Percentiles rank a stretch among this genome's conserved stretches.
These are phyloP conservation scores for Neogobius melanostomus DNA, from an alignment of 2,113 vertebrate species.

Conservation along the genomic window DNA sequence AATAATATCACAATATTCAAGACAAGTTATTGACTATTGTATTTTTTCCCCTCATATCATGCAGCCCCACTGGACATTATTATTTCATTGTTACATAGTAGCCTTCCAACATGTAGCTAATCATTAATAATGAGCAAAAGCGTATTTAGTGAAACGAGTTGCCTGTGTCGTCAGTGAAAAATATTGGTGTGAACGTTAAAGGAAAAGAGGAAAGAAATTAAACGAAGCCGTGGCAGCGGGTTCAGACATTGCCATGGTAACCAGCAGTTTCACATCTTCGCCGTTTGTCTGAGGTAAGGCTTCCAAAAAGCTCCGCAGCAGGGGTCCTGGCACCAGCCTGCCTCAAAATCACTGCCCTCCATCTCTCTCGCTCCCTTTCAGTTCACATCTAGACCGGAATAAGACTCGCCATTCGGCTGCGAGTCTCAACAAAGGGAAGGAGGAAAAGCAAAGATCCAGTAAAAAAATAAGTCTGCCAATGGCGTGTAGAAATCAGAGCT, in stretches of 20 bases:
- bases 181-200: background rate
- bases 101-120: no score
- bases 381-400: constrained; percentile 43
- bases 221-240: constrained; percentile 37
- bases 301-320: constrained; percentile 49
- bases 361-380: constrained; percentile 29
- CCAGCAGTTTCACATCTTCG: constrained; percentile 48
- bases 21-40: no score
- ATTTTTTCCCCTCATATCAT: no score
- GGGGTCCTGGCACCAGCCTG: constrained; percentile 58
- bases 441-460: constrained; percentile 20
- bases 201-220: background rate
- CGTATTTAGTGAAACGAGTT: no score
- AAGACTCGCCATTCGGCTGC: constrained; percentile 52
- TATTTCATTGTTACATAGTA: no score
- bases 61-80: no score
- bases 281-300: constrained; percentile 62
- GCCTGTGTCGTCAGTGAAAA: background rate
- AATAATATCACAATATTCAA: no score
- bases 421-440: constrained; percentile 37
- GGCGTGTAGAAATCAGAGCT: no score
- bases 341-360: constrained; percentile 18
- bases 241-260: constrained; percentile 66
- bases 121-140: no score
- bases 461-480: constrained; percentile 35